phyloP scores from a whole-genome alignment of 2,888 invertebrate species.

The Lucinisca nassula region DNA sequence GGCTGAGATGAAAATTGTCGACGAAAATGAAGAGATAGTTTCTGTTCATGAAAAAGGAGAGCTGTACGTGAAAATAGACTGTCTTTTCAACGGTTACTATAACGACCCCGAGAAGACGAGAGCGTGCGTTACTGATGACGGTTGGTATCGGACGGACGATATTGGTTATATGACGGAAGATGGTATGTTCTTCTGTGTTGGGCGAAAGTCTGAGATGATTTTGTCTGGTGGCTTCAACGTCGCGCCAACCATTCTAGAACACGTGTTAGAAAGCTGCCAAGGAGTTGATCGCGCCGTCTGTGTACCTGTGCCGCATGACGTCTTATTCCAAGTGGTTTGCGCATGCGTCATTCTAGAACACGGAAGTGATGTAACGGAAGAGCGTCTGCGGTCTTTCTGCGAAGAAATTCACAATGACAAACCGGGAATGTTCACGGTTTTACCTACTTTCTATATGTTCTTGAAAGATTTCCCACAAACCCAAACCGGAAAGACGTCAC shows the following conservation, averaged over 20 bases:
- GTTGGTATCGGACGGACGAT: not conserved
- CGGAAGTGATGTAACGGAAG: slow-evolving; percentile 24
- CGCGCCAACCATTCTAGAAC: not conserved
- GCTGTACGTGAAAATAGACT: not conserved
- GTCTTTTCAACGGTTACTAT: not conserved
- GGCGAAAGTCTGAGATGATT: not conserved
- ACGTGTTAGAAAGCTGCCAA: not conserved
- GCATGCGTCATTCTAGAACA: slow-evolving; percentile 35
- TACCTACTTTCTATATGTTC: slow-evolving; percentile 17
- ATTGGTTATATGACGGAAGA: not conserved
- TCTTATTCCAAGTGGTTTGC: slow-evolving; percentile 39
- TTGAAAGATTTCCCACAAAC: slow-evolving; percentile 14
- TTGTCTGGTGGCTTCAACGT: not conserved
- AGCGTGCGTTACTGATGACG: not conserved
- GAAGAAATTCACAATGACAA: not conserved
- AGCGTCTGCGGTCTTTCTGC: slow-evolving; percentile 2
- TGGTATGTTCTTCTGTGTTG: not conserved
- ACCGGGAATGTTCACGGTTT: not conserved
- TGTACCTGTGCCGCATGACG: slow-evolving; percentile 34
- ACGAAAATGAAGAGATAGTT: not conserved
- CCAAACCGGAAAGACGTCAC: not conserved
- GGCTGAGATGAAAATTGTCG: not conserved
- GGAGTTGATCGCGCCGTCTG: slow-evolving; percentile 17
- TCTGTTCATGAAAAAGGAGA: not conserved
- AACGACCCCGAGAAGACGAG: not conserved